These are phyloP conservation scores for Lepidocyrtoides sp. DNA, from an alignment of 2,888 invertebrate genomes.

Conservation along the genomic window DNA sequence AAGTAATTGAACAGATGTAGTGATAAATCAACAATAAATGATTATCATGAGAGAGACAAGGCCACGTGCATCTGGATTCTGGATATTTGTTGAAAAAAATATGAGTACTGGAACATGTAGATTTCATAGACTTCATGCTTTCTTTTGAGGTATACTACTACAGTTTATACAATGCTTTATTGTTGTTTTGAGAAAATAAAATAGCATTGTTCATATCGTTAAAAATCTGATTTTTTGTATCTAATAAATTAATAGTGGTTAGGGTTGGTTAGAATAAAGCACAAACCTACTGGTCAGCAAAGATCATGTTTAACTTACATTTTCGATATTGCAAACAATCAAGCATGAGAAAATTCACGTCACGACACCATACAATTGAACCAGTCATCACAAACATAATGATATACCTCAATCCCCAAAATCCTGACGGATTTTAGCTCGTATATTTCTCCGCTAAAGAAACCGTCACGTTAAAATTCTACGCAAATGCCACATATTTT, in stretches of 20 bases:
- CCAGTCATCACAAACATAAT: conserved; percentile 4
- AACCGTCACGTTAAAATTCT: neutral
- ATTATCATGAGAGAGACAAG: conserved; percentile 45
- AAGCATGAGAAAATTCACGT: conserved; percentile 46
- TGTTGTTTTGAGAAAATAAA: neutral
- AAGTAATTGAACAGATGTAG: conserved; percentile 48
- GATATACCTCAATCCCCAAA: neutral
- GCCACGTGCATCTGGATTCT: no score
- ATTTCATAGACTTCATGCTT: neutral
- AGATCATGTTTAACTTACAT: neutral
- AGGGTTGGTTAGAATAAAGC: neutral
- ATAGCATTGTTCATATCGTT: neutral
- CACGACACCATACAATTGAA: conserved; percentile 21
- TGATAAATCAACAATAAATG: conserved; percentile 67
- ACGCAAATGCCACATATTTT: neutral
- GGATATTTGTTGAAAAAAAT: conserved; percentile 65
- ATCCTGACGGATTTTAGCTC: neutral
- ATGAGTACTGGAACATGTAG: neutral
- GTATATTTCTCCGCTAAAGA: neutral
- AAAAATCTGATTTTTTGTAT: neutral
- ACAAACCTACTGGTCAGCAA: neutral
- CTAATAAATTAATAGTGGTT: conserved; percentile 12
- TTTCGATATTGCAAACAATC: neutral
- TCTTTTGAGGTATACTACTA: neutral
- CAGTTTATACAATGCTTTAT: neutral